Evolutionary conservation across 2,113 vertebrate genomes (phyloP).

Genomic region (Cebus imitator): DNA sequence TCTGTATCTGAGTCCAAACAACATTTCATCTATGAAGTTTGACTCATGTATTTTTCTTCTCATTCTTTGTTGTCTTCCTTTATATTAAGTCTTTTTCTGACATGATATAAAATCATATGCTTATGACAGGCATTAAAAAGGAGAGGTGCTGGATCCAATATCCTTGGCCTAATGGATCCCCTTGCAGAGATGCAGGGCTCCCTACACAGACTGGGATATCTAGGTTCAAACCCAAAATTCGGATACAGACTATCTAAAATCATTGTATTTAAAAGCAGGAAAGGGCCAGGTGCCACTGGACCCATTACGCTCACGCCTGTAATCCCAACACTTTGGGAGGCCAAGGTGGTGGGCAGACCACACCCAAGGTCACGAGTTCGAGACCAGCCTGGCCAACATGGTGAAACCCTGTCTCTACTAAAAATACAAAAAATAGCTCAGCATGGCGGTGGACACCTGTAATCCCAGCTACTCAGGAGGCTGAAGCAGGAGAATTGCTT

Average conservation of each 20-base stretch:
- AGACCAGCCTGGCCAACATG: too few relatives aligned
- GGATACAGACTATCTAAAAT: not conserved
- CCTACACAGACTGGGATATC: not conserved
- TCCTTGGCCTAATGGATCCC: not conserved
- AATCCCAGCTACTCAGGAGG: too few relatives aligned
- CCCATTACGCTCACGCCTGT: too few relatives aligned
- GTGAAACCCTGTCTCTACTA: too few relatives aligned
- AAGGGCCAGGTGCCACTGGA: not conserved
- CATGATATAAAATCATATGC: not conserved
- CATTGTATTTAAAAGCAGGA: not conserved
- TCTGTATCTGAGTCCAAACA: not conserved
- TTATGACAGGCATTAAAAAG: not conserved
- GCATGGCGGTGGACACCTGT: too few relatives aligned
- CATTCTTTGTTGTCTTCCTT: not conserved
- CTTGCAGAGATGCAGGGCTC: not conserved
- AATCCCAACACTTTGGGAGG: too few relatives aligned
- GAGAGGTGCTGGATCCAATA: not conserved
- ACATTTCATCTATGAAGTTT: not conserved
- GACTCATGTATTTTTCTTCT: not conserved
- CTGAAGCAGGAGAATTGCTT: too few relatives aligned
- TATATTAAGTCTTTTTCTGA: not conserved
- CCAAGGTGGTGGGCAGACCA: too few relatives aligned
- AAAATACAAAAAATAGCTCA: too few relatives aligned
- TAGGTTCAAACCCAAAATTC: not conserved
- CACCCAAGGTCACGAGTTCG: too few relatives aligned